Evolutionary conservation across 1,140 invertebrate species (phyloP).

Genomic region (Drosophila bifasciata): DNA sequence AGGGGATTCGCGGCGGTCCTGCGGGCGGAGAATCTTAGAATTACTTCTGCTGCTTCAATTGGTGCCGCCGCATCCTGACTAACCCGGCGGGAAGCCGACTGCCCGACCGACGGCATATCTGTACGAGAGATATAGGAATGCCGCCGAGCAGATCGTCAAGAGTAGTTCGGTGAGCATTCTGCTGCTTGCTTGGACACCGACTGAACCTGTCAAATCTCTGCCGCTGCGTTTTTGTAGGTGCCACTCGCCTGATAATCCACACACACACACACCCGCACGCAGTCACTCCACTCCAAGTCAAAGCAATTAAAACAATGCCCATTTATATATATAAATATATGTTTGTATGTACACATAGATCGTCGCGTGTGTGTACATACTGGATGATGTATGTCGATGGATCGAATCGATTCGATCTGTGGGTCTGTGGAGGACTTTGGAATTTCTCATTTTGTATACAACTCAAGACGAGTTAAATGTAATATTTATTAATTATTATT

Average conservation of each 20-base stretch:
- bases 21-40: slow-evolving; percentile 17
- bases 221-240: slow-evolving; percentile 38
- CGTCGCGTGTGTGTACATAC: neutral
- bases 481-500: too few relatives aligned
- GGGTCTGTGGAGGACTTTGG: too few relatives aligned
- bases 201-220: slow-evolving; percentile 28
- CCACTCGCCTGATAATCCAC: slow-evolving; percentile 26
- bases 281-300: slow-evolving; percentile 23
- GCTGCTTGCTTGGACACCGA: slow-evolving; percentile 27
- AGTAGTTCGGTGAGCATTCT: slow-evolving; percentile 69
- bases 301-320: slow-evolving; percentile 27
- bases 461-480: too few relatives aligned
- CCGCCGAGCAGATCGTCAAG: slow-evolving; percentile 32
- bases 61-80: slow-evolving; percentile 3
- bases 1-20: slow-evolving; percentile 76
- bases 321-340: slow-evolving; percentile 41
- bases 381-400: too few relatives aligned
- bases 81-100: slow-evolving; percentile 73
- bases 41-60: neutral
- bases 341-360: slow-evolving; percentile 12
- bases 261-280: slow-evolving; percentile 8
- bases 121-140: slow-evolving; percentile 58
- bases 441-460: too few relatives aligned
- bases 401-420: too few relatives aligned
- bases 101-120: slow-evolving; percentile 62